Conservation (phyloP, 1,140 invertebrate genomes). For the Anagrus nilaparvatae region DNA sequence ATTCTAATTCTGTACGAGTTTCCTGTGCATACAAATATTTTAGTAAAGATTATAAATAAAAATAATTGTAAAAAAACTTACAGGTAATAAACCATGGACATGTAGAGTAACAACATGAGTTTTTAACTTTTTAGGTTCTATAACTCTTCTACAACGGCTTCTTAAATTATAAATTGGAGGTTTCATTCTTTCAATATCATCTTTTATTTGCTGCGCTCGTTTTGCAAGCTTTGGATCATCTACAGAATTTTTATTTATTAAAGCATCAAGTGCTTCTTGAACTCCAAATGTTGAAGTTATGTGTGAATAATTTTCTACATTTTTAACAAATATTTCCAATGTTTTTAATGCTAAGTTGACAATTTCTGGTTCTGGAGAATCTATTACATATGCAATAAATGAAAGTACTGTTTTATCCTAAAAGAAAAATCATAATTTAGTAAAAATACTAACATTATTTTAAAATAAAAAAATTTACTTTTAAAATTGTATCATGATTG, state of each 20-base stretch:
- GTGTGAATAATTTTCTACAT: slow-evolving; percentile 40
- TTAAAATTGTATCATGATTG: slow-evolving; percentile 42
- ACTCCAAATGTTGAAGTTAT: slow-evolving; percentile 41
- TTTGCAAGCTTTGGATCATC: slow-evolving; percentile 32
- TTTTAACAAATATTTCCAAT: slow-evolving; percentile 37
- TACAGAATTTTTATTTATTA: slow-evolving; percentile 33
- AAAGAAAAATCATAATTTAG: slow-evolving; percentile 13
- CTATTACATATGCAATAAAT: slow-evolving; percentile 38
- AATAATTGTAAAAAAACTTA: slow-evolving; percentile 19
- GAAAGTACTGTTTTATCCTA: slow-evolving; percentile 41
- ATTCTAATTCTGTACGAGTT: slow-evolving; percentile 38
- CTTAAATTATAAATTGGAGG: slow-evolving; percentile 40
- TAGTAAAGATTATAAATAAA: background rate
- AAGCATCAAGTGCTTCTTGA: slow-evolving; percentile 36
- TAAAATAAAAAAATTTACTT: slow-evolving; percentile 24
- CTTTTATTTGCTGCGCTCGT: slow-evolving; percentile 32
- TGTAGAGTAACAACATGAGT: slow-evolving; percentile 39
- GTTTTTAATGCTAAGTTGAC: slow-evolving; percentile 33
- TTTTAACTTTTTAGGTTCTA: slow-evolving; percentile 38
- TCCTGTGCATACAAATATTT: slow-evolving; percentile 28
- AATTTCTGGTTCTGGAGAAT: slow-evolving; percentile 34
- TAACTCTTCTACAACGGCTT: slow-evolving; percentile 37
- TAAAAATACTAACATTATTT: slow-evolving; percentile 11
- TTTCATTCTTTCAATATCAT: slow-evolving; percentile 40
- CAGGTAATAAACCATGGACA: slow-evolving; percentile 36